phyloP scores from a whole-genome alignment of 2,797 vertebrate genomes.

The Sebastes ruberrimus region DNA sequence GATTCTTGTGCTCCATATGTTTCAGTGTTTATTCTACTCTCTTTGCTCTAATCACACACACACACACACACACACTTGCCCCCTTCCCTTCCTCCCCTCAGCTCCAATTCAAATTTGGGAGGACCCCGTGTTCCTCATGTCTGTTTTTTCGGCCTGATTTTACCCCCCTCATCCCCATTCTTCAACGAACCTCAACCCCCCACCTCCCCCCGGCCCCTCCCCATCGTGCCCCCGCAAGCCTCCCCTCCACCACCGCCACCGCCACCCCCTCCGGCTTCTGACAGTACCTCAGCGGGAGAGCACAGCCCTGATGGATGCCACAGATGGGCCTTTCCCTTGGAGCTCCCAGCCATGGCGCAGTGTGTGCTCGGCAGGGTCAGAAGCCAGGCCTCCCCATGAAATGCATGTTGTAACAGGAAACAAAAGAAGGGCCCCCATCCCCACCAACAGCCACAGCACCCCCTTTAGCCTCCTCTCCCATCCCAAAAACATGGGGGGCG shows the following conservation, averaged over 20 bases:
- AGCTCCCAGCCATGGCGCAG: slow-evolving; percentile 70
- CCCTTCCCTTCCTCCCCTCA: background rate
- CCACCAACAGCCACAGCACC: slow-evolving; percentile 51
- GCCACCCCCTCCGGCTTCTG: slow-evolving; percentile 65
- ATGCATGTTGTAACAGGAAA: slow-evolving; percentile 80
- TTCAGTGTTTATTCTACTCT: slow-evolving; percentile 33
- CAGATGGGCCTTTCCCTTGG: slow-evolving; percentile 83
- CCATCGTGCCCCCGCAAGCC: slow-evolving; percentile 35
- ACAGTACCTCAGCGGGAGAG: slow-evolving; percentile 80
- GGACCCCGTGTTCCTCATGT: slow-evolving; percentile 36
- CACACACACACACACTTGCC: background rate
- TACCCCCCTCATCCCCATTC: slow-evolving; percentile 45
- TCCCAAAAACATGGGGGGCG: slow-evolving; percentile 45
- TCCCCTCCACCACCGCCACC: slow-evolving; percentile 32
- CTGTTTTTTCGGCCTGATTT: slow-evolving; percentile 58
- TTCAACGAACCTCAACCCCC: slow-evolving; percentile 41
- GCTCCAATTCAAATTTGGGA: slow-evolving; percentile 31
- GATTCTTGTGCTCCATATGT: slow-evolving; percentile 41
- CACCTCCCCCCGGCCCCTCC: slow-evolving; percentile 27
- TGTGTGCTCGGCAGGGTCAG: slow-evolving; percentile 76
- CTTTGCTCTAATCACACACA: slow-evolving; percentile 15
- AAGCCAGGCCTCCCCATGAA: slow-evolving; percentile 78
- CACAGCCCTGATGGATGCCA: slow-evolving; percentile 82
- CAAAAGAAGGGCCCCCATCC: slow-evolving; percentile 75
- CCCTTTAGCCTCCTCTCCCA: slow-evolving; percentile 47